Percentiles rank a stretch among this genome's conserved stretches.
Conservation (phyloP, 2,797 vertebrate genomes). For the Ctenosaura bakeri region DNA sequence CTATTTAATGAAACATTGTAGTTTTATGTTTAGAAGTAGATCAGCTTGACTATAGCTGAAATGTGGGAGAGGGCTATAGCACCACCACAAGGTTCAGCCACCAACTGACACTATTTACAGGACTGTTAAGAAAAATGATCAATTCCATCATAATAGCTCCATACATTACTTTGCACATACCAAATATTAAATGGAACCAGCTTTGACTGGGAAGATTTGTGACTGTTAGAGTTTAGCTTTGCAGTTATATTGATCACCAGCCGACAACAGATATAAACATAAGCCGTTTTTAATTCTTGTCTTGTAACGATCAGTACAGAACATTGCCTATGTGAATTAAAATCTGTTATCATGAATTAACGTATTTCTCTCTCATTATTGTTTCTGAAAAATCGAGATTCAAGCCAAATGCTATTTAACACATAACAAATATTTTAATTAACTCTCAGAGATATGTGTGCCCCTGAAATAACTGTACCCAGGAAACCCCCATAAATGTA, state of each 20-base stretch:
- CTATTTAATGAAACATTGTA: background rate
- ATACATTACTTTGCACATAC: background rate
- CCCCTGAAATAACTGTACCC: background rate
- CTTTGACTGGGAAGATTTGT: background rate
- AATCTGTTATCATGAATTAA: background rate
- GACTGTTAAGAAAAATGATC: background rate
- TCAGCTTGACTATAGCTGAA: background rate
- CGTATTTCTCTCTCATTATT: background rate
- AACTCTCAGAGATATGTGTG: background rate
- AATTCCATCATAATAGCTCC: background rate
- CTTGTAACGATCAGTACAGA: background rate
- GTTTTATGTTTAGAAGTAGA: no score
- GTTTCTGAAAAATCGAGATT: no score
- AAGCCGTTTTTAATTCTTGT: background rate
- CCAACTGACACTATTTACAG: background rate
- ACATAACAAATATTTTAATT: constrained; percentile 11
- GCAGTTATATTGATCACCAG: background rate
- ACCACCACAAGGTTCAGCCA: background rate
- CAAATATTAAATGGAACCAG: background rate
- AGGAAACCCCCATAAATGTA: constrained; percentile 14
- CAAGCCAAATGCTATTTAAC: background rate
- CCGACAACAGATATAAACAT: background rate
- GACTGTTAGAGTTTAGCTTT: background rate
- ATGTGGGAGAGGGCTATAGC: background rate
- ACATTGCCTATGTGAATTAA: constrained; percentile 8